Evolutionary conservation across 2,888 invertebrate species (phyloP).

Genomic region (Altica lythri): DNA sequence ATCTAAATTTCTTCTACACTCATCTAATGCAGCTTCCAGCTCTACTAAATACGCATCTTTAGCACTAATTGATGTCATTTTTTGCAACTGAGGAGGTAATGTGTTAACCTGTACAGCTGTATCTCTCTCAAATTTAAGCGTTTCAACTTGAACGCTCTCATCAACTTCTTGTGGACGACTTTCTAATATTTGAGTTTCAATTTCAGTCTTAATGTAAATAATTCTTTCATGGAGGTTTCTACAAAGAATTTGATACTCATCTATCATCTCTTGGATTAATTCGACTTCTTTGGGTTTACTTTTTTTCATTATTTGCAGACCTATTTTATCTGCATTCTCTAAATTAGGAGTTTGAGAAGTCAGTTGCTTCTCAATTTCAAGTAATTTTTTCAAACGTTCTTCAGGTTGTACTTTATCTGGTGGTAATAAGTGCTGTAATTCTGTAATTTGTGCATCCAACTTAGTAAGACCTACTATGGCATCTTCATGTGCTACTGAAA

Average conservation of each 20-base stretch:
- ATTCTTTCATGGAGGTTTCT: constrained; percentile 64
- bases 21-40: constrained; percentile 72
- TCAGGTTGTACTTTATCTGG: constrained; percentile 56
- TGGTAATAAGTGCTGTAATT: constrained; percentile 66
- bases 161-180: constrained; percentile 58
- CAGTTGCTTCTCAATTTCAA: constrained; percentile 64
- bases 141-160: constrained; percentile 72
- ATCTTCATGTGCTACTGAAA: constrained; percentile 71
- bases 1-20: constrained; percentile 71
- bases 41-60: constrained; percentile 83
- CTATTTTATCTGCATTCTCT: constrained; percentile 65
- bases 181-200: constrained; percentile 50
- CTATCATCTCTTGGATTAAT: constrained; percentile 64
- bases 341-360: constrained; percentile 60
- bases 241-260: constrained; percentile 70
- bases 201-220: constrained; percentile 56
- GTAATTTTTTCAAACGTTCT: constrained; percentile 57
- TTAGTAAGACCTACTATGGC: constrained; percentile 73
- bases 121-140: constrained; percentile 76
- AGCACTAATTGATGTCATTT: constrained; percentile 74
- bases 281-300: constrained; percentile 62
- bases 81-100: constrained; percentile 62
- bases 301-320: constrained; percentile 64
- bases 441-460: constrained; percentile 73
- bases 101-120: constrained; percentile 84